These are phyloP conservation scores for Orchesella cincta DNA, from an alignment of 1,140 invertebrate genomes.

Conservation along the genomic window DNA sequence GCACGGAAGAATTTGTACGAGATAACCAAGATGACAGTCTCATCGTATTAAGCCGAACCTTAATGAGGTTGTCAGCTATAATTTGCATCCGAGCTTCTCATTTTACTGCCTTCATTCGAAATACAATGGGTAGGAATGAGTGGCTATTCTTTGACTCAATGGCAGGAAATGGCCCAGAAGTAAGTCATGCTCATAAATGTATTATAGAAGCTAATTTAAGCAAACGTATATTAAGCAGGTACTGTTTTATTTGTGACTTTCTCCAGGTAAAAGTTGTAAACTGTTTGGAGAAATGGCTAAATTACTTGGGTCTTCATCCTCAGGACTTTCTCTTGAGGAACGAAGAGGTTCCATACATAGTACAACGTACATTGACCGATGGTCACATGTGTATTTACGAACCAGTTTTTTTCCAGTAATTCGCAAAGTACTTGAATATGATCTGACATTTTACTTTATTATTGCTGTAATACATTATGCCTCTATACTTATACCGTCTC, in stretches of 20 bases:
- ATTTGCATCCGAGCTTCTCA: not conserved
- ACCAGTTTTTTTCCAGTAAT: not conserved
- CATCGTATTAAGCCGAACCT: no score
- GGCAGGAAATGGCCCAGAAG: not conserved
- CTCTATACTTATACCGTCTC: not conserved
- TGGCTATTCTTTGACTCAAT: not conserved
- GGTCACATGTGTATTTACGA: not conserved
- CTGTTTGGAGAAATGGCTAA: not conserved
- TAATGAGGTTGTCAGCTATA: no score
- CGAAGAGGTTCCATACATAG: not conserved
- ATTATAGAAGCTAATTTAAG: not conserved
- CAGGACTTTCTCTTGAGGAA: not conserved
- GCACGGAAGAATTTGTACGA: no score
- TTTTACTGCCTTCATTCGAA: not conserved
- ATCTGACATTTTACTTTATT: not conserved
- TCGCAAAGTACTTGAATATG: not conserved
- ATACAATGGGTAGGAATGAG: not conserved
- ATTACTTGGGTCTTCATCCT: not conserved
- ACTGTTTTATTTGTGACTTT: not conserved
- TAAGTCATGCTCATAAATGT: not conserved
- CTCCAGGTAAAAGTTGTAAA: not conserved
- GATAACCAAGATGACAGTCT: no score
- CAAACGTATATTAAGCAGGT: not conserved
- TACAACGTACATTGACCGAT: not conserved
- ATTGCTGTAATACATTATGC: not conserved